Evolutionary conservation across 2,888 invertebrate species (phyloP).

Genomic region (Pegoplata infirma): DNA sequence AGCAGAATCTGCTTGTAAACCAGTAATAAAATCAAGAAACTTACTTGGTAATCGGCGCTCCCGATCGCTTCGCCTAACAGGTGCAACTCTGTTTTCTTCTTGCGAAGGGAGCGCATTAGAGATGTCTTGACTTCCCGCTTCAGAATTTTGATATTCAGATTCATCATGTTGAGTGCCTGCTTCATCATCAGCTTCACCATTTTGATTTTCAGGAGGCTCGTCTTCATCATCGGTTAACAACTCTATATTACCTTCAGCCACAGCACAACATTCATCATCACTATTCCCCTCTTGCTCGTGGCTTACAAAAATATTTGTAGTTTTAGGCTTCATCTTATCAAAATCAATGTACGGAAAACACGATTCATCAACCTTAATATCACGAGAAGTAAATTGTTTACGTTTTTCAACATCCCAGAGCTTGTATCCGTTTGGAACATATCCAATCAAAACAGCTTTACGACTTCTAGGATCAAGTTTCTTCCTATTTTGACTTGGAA

Average conservation of each 20-base stretch:
- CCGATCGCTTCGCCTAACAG: too few relatives aligned
- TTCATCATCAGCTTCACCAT: background rate
- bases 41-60: too few relatives aligned
- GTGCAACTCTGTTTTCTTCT: background rate
- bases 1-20: too few relatives aligned
- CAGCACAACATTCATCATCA: constrained; percentile 16
- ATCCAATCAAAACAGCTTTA: constrained; percentile 14
- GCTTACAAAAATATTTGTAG: background rate
- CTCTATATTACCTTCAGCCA: background rate
- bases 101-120: constrained; percentile 19
- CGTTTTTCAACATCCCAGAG: constrained; percentile 12
- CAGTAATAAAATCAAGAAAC: too few relatives aligned
- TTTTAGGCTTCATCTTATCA: background rate
- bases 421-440: constrained; percentile 25
- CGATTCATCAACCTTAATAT: constrained; percentile 18
- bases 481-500: constrained; percentile 13
- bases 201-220: too few relatives aligned
- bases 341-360: constrained; percentile 27
- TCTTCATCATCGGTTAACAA: too few relatives aligned
- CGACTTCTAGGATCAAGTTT: constrained; percentile 29
- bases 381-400: constrained; percentile 22
- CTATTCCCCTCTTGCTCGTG: constrained; percentile 19
- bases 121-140: too few relatives aligned
- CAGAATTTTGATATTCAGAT: too few relatives aligned
- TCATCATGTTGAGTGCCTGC: too few relatives aligned